Evolutionary conservation across 2,888 invertebrate species (phyloP), one percentile per base, ranked within the genome.

Genomic region (Parnassius mnemosyne): DNA sequence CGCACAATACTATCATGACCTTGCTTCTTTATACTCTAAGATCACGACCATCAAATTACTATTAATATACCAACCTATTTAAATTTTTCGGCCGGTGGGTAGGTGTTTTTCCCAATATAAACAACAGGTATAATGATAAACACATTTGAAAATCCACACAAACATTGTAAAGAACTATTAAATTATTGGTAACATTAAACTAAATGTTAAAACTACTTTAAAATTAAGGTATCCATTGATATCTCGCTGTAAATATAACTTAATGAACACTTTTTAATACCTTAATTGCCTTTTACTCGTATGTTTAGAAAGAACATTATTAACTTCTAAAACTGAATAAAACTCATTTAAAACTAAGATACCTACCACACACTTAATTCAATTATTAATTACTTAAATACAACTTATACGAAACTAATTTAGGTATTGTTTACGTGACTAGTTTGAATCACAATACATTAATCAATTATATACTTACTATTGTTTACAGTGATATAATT

Each of bases 361-460:
- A 34, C 34, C 34, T 34, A 34, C 34, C 34, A 34, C 7, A 34
- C 34, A 34, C 5, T 34, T 34, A 34, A 20, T 41, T 52, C 16
- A 20, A 52, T 9, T 12, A 50, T 41, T 53, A 53, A 58, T 44
- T 10, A 25, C 42, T 25, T 52, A 50, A n/a, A 50, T 13, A 12
- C n/a, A 50, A 51, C 51, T 51, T 41, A 53, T 53, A 34, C 5
- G 34, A 53, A 11, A 25, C 11, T 53, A 16, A 59, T 34, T 46
- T 47, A 59, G 13, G 13, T 53, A n/a, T 58, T 43, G 13, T 47
- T 52, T 42, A 57, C 12, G 53, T 64, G 60, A 64, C 63, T 60
- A 60, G 60, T 25, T 47, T 53, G 50, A 60, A 64, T 64, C 60
- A 64, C 63, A 64, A 53, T 57, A 51, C 44, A 61, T 49, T 51